Conservation (phyloP, 2,113 vertebrate genomes). For the Hippocampus zosterae region DNA sequence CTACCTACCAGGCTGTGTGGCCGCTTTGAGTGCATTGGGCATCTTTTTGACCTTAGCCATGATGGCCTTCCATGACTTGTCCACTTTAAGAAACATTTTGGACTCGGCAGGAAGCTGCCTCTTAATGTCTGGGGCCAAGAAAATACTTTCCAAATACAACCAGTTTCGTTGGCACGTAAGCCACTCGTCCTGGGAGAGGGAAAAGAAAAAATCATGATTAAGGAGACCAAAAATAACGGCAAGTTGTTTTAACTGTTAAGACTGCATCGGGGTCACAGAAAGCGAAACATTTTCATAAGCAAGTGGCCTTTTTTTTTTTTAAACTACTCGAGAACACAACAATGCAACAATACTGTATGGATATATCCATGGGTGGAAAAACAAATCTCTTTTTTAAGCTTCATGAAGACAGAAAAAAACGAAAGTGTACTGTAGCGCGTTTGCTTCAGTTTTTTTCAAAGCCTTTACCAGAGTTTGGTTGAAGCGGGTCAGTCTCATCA, state of each 20-base stretch:
- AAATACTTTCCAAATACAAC: conserved; percentile 83
- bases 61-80: conserved; percentile 83
- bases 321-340: conserved; percentile 33
- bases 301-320: neutral
- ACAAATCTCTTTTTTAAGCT: neutral
- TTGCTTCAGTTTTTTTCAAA: neutral
- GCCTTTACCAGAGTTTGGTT: conserved; percentile 78
- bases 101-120: conserved; percentile 79
- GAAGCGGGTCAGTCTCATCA: conserved; percentile 74
- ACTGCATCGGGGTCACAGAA: no score
- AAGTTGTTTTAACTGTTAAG: no score
- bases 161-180: conserved; percentile 80
- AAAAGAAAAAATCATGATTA: neutral
- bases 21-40: conserved; percentile 73
- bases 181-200: conserved; percentile 75
- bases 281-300: neutral
- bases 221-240: no score
- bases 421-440: no score
- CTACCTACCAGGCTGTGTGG: conserved; percentile 73
- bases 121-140: conserved; percentile 79
- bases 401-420: neutral
- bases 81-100: conserved; percentile 82
- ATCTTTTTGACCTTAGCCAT: conserved; percentile 77
- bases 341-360: conserved; percentile 11
- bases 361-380: neutral